A percentile compares a stretch with the other conserved stretches of the same genome.
These are phyloP conservation scores for Philereme transversata DNA, from an alignment of 2,888 invertebrate genomes.

Conservation along the genomic window DNA sequence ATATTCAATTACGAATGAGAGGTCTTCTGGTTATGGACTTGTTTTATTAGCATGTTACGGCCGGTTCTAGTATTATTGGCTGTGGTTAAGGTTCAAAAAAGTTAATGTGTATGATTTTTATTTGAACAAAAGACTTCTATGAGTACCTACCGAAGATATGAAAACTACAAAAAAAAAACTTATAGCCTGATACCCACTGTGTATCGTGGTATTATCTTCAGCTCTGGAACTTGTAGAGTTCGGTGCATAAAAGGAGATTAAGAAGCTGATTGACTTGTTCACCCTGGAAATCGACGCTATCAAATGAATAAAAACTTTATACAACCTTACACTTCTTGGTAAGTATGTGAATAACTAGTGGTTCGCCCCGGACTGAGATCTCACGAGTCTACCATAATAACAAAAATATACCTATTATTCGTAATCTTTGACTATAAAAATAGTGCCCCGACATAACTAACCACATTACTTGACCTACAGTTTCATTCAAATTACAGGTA, in stretches of 20 bases:
- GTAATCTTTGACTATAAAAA: too few relatives aligned
- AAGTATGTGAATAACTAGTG: too few relatives aligned
- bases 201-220: neutral
- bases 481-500: too few relatives aligned
- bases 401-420: too few relatives aligned
- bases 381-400: too few relatives aligned
- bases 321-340: too few relatives aligned
- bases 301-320: too few relatives aligned
- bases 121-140: constrained; percentile 1
- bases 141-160: neutral
- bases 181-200: neutral
- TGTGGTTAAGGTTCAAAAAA: constrained; percentile 18
- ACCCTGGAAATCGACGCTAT: too few relatives aligned
- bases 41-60: constrained; percentile 13
- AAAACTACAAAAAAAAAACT: neutral
- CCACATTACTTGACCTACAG: too few relatives aligned
- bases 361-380: too few relatives aligned
- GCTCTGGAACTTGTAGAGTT: neutral
- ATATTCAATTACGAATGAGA: neutral
- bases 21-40: constrained; percentile 8
- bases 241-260: neutral
- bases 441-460: too few relatives aligned
- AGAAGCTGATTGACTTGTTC: too few relatives aligned
- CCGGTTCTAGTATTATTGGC: constrained; percentile 21
- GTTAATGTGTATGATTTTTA: constrained; percentile 31